Base-by-base conservation (phyloP, 1,140 invertebrate species). In the Temnothorax longispinosus region DNA sequence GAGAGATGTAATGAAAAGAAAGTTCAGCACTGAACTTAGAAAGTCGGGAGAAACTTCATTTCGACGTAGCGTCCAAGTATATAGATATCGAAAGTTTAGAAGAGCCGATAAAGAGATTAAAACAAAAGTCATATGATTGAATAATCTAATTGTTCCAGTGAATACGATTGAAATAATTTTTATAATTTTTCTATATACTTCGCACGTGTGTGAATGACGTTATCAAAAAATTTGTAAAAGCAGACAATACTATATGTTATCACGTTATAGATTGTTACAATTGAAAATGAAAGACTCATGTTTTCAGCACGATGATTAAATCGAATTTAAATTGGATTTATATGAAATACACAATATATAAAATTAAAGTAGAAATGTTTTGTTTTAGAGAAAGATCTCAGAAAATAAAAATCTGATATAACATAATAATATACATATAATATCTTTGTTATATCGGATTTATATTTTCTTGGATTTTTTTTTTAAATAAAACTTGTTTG, bases 1-100 rank as follows among this genome's bases (percentile, higher is more conserved):
- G 27, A 52, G 41, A 38, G 27, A 74, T 74, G 41, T 60, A 64
- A 74, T 62, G 54, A 47, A 84, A 84, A 41, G 75, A 65, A 81
- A 84, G 69, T 74, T 84, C 27, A 35, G 47, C 47, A 52, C 32
- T 38, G 35, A 80, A 75, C 54, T 84, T 75, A 38, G 41, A 74
- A 60, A 60, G 54, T 32, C 67, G 35, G 13, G 47, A 58, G 27
- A 47, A 84, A 84, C 54, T 84, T 84, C n/a, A 75, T 84, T 84
- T 60, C 18, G 54, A 74, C 38, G 65, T 50, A 50, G 44, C 27
- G n/a, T 84, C 41, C 41, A 62, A 35, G 56, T 38, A 69, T 47
- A 69, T 69, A 74, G 38, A 74, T 47, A 47, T 75, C 41, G 41
- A 60, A 60, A 74, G 80, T 60, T 75, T 74, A 58, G 18, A 60